phyloP scores from a whole-genome alignment of 2,797 vertebrate species.

The Typhlichthys subterraneus region DNA sequence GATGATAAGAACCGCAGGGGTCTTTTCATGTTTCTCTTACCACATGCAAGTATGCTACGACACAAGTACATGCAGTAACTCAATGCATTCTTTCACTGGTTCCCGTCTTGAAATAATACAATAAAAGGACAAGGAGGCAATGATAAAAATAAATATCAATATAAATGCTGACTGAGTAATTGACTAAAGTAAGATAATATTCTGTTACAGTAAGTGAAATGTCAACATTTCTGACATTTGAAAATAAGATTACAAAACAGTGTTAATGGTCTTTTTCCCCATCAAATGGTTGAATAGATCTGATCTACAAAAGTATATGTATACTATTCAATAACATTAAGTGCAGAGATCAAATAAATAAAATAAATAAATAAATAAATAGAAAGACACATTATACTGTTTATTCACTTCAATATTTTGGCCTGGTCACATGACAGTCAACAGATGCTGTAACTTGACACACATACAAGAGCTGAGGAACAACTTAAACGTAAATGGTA shows the following conservation, averaged over 20 bases:
- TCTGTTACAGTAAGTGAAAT: too few species aligned
- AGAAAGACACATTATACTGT: conserved; percentile 3
- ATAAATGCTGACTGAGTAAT: not conserved
- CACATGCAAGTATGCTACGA: conserved; percentile 4
- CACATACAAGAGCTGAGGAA: conserved; percentile 29
- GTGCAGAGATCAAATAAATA: not conserved
- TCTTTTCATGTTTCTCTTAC: conserved; percentile 13
- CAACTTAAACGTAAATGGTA: conserved; percentile 30
- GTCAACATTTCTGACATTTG: not conserved
- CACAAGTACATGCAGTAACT: not conserved
- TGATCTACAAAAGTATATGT: too few species aligned
- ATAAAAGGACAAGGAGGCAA: not conserved
- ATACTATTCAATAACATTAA: too few species aligned
- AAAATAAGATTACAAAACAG: not conserved
- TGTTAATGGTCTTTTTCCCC: not conserved
- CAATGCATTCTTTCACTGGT: not conserved
- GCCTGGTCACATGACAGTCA: conserved; percentile 6
- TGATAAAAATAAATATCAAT: not conserved
- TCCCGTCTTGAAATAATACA: conserved; percentile 3
- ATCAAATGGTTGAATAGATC: too few species aligned
- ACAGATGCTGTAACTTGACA: conserved; percentile 2
- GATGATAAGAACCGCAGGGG: conserved; percentile 23
- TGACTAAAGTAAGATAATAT: too few species aligned
- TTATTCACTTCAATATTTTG: not conserved
- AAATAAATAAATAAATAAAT: too few species aligned